Evolutionary conservation across 1,140 invertebrate genomes (phyloP), one percentile per base, ranked within the genome.

Genomic region (Drosophila serrata): DNA sequence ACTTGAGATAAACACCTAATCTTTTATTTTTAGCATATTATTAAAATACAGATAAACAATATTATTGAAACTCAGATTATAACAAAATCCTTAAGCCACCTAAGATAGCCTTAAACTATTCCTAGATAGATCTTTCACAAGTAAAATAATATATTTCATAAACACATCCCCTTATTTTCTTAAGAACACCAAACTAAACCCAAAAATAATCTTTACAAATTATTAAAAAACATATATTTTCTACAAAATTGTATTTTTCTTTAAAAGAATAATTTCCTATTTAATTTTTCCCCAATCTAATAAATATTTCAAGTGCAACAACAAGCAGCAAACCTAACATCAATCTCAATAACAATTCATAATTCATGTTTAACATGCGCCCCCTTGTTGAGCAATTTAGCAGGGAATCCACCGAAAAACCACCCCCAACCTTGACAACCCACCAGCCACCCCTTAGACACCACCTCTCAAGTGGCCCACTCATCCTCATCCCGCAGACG

Each of bases 281-380:
- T 19, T 7, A 8, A 37, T 5, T 11, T 29, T 6, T 37, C 15
- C 12, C 1, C 19, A 12, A 1, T 22, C 1, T 12, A 4, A 0
- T 12, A 6, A 4, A 39, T 39, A 39, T 37, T 24, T 24, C 4
- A 11, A 61, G 61, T 64, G 58, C 57, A 70, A 13, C 48, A 69
- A 43, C 49, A 80, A 33, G 31, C 49, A 77, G 46, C 64, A 65
- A 75, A 75, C 63, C 35, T 46, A 19, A 78, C 84, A 92, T 92
- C 91, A 91, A 92, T 92, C 91, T 92, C 87, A 92, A 92, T 92
- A 92, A 92, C 87, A 92, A 91, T 92, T 92, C 91, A 92, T 92
- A 92, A 92, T 92, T 92, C 91, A 92, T 92, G 91, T 91, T 92
- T 90, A 92, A 92, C 90, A 91, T 86, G 82, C 79, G 73, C 77